Percentiles rank a stretch among this genome's conserved stretches.
These are phyloP conservation scores for Engraulis encrasicolus DNA, from an alignment of 2,113 vertebrate species.

Conservation along the genomic window DNA sequence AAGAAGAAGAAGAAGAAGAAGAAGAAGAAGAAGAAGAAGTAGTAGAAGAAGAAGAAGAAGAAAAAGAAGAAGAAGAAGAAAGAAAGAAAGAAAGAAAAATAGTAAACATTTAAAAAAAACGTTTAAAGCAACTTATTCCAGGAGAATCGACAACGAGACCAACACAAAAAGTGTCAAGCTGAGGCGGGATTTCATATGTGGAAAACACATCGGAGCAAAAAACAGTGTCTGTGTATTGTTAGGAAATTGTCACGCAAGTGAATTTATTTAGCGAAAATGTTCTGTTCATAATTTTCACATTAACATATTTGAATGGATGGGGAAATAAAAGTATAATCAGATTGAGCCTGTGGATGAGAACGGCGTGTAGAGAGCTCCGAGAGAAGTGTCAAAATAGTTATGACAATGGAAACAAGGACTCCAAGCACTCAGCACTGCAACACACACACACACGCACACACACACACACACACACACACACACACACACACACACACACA, in stretches of 20 bases:
- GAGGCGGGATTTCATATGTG: background rate
- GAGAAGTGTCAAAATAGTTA: slow-evolving; percentile 47
- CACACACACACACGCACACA: slow-evolving; percentile 15
- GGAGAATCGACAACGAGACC: background rate
- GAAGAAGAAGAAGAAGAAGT: too few relatives aligned
- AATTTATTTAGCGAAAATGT: background rate
- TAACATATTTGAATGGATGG: slow-evolving; percentile 43
- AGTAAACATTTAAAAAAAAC: too few relatives aligned
- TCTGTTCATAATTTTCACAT: slow-evolving; percentile 46
- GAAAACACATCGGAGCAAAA: background rate
- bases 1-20: too few relatives aligned
- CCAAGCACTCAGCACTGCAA: slow-evolving; percentile 25
- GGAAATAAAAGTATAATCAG: slow-evolving; percentile 41
- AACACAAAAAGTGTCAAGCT: background rate
- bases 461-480: too few relatives aligned
- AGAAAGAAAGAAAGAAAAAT: too few relatives aligned
- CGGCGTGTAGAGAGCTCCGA: slow-evolving; percentile 11
- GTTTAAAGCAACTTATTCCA: too few relatives aligned
- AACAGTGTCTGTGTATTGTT: background rate
- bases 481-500: too few relatives aligned
- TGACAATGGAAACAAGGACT: slow-evolving; percentile 36
- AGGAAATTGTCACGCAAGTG: background rate
- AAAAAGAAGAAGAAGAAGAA: too few relatives aligned
- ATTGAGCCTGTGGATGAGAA: slow-evolving; percentile 49
- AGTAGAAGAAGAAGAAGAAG: too few relatives aligned